A percentile compares a stretch with the other conserved stretches of the same genome.
These are phyloP conservation scores for Taurulus bubalis DNA, from an alignment of 2,113 vertebrate genomes.

Conservation along the genomic window DNA sequence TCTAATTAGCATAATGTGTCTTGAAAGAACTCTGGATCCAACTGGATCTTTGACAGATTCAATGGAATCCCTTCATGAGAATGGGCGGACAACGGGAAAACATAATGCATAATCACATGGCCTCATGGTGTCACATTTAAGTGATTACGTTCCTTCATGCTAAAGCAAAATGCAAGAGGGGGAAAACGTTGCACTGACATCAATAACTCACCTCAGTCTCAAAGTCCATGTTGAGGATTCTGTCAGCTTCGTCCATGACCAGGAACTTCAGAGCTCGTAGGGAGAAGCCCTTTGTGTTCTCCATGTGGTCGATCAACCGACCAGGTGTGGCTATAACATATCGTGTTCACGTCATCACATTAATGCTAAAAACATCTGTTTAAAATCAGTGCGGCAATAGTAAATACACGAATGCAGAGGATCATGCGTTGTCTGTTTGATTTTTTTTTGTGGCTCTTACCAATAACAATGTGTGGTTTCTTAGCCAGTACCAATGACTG, in stretches of 20 bases:
- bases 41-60: neutral
- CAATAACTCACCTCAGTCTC: slow-evolving; percentile 90
- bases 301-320: slow-evolving; percentile 94
- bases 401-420: neutral
- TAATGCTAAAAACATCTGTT: neutral
- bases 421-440: neutral
- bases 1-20: neutral
- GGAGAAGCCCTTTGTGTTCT: slow-evolving; percentile 98
- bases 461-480: slow-evolving; percentile 96
- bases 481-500: slow-evolving; percentile 96
- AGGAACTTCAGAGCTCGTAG: slow-evolving; percentile 92
- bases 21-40: neutral
- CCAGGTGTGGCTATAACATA: slow-evolving; percentile 91
- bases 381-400: neutral
- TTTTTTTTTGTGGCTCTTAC: slow-evolving; percentile 85
- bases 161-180: neutral
- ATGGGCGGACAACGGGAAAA: neutral
- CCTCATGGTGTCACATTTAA: neutral
- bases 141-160: neutral
- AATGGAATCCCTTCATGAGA: neutral
- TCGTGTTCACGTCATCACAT: neutral
- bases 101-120: neutral
- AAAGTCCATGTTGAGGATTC: slow-evolving; percentile 99
- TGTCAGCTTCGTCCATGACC: slow-evolving; percentile 98
- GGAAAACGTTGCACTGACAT: neutral